These are phyloP conservation scores for Heliconius nattereri DNA, from an alignment of 1,140 invertebrate genomes.

Conservation along the genomic window DNA sequence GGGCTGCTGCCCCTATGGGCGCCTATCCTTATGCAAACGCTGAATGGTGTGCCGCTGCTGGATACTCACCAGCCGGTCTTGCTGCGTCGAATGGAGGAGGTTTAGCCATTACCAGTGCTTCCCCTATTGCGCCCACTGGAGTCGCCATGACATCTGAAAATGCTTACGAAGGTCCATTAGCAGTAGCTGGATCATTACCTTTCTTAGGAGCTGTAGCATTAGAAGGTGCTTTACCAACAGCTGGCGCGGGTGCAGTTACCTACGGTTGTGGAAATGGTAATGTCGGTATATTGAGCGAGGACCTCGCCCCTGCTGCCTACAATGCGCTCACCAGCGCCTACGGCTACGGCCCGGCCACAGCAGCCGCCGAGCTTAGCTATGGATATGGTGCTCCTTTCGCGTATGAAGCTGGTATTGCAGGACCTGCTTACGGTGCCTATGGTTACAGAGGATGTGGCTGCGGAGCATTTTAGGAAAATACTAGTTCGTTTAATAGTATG, in stretches of 20 bases:
- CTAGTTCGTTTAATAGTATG: too few species aligned
- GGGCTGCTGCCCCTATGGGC: constrained; percentile 22
- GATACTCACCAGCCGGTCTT: constrained; percentile 16
- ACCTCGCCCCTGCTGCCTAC: not conserved
- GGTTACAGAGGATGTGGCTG: not conserved
- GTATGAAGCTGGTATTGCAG: constrained; percentile 20
- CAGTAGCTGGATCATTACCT: constrained; percentile 27
- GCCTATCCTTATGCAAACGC: constrained; percentile 21
- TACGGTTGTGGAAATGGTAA: constrained; percentile 33
- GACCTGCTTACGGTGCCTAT: constrained; percentile 7
- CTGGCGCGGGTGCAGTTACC: constrained; percentile 15
- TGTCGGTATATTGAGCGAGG: constrained; percentile 30
- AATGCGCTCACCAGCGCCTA: not conserved
- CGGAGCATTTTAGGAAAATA: not conserved
- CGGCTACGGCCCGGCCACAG: not conserved
- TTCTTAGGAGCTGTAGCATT: constrained; percentile 33
- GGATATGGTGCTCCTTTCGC: constrained; percentile 11
- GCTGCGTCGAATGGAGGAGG: constrained; percentile 43
- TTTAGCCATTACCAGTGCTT: constrained; percentile 45
- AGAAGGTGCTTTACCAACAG: constrained; percentile 27
- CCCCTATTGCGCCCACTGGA: constrained; percentile 46
- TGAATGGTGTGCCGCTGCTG: constrained; percentile 6
- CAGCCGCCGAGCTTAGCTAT: not conserved
- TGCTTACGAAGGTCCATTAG: constrained; percentile 44
- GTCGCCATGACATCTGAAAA: constrained; percentile 53